Base-by-base conservation (phyloP, 2,888 invertebrate species). In the Seira musarum region DNA sequence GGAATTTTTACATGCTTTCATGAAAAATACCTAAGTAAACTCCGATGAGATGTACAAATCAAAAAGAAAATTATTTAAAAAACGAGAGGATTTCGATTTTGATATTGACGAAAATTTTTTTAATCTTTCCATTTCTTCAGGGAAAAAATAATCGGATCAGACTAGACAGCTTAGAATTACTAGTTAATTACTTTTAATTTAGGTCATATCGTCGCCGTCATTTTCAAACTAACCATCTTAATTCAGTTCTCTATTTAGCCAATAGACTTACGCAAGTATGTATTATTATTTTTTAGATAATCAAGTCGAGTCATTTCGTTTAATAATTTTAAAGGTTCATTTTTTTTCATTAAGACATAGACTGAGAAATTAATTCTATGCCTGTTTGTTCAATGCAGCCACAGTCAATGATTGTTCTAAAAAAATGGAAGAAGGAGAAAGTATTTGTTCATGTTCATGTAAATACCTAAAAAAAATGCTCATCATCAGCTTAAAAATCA, bases 381-480 rank as follows among this genome's bases (percentile, higher is more conserved):
- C 24, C 49, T 49, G 30, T 30, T 67, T 65, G 53, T 64, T 78
- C 71, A 82, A 73, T 74, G 77, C 80, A 82, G 76, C 72, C 77
- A 67, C 57, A 80, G 82, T 80, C 82, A 82, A 82, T 80, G 82
- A 82, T 82, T 82, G 82, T 80, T 80, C 21, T 35, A 19, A 13
- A 49, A 3, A 49, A 49, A 3, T 8, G 49, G 13, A 30, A 30
- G 30, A 30, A 30, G 30, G 8, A 30, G 8, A 30, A 30, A 30
- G 30, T 30, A 30, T 30, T 30, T 30, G n/a, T n/a, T n/a, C n/a
- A n/a, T 30, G 30, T 49, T 49, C 13, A 49, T 49, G 49, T 49
- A 49, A 3, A 49, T 49, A 49, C 3, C 2, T 49, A n/a, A n/a
- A n/a, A 8, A 49, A 49, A 49, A 49, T 49, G 49, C 49, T 49